Conservation (phyloP, 2,113 vertebrate species). For the Nannospalax galili region DNA sequence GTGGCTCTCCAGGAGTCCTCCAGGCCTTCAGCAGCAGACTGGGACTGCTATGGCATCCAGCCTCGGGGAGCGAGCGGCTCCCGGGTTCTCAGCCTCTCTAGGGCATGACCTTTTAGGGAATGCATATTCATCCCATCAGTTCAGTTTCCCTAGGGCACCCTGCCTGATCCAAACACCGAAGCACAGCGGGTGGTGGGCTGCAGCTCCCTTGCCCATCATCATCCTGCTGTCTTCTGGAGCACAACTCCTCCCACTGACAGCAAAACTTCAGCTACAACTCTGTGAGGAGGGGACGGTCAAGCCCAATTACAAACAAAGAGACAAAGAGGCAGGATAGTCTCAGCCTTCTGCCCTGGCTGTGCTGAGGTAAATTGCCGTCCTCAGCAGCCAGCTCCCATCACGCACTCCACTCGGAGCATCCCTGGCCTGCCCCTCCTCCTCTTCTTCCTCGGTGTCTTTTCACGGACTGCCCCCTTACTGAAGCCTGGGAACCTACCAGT, state of each 20-base stretch:
- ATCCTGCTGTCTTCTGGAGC: background rate
- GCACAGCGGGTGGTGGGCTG: background rate
- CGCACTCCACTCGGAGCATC: background rate
- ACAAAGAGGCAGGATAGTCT: background rate
- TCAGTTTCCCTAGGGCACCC: background rate
- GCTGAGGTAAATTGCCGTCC: background rate
- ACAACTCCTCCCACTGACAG: rapidly evolving
- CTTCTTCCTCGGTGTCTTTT: background rate
- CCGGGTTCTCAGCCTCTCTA: background rate
- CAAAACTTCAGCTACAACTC: no score
- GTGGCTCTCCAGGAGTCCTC: background rate
- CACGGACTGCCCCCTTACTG: background rate
- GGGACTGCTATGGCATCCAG: background rate
- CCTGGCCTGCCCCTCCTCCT: background rate
- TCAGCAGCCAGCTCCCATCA: background rate
- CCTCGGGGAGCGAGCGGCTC: background rate
- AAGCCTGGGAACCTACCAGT: background rate
- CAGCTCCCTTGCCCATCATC: no score
- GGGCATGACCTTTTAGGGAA: no score
- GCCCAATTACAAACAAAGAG: background rate
- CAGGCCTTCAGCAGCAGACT: background rate
- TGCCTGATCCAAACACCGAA: background rate
- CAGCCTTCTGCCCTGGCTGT: background rate
- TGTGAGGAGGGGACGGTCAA: background rate
- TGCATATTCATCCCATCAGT: background rate